These are phyloP conservation scores for Circaetus cinerascens DNA, from an alignment of 2,113 vertebrate genomes.

Conservation along the genomic window DNA sequence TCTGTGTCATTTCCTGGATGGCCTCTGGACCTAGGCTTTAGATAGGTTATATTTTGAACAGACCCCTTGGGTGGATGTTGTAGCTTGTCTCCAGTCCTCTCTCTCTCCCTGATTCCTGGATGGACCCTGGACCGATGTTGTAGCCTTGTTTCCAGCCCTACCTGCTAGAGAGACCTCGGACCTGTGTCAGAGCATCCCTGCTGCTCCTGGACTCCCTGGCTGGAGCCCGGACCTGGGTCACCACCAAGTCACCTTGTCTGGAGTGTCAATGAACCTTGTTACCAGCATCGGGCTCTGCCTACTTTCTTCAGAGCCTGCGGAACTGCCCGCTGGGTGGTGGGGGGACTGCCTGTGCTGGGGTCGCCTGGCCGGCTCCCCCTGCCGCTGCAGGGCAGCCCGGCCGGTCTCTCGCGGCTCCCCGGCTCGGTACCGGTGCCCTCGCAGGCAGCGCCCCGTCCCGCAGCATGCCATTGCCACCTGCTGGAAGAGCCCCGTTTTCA, in stretches of 20 bases:
- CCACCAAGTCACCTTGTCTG: no score
- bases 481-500: neutral
- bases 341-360: neutral
- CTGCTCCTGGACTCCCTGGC: neutral
- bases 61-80: neutral
- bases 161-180: neutral
- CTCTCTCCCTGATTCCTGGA: no score
- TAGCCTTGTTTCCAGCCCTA: neutral
- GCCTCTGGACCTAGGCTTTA: no score
- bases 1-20: no score
- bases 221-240: no score
- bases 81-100: neutral
- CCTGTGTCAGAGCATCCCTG: no score
- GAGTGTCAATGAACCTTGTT: rapidly evolving
- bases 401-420: no score
- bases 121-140: rapidly evolving
- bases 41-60: neutral
- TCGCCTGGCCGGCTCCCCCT: neutral
- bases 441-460: neutral
- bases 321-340: neutral
- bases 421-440: no score
- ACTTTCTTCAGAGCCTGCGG: neutral
- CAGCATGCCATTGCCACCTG: neutral
- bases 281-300: neutral
- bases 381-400: no score